Conservation (phyloP, 2,888 invertebrate genomes). For the Agapetus fuscipes region DNA sequence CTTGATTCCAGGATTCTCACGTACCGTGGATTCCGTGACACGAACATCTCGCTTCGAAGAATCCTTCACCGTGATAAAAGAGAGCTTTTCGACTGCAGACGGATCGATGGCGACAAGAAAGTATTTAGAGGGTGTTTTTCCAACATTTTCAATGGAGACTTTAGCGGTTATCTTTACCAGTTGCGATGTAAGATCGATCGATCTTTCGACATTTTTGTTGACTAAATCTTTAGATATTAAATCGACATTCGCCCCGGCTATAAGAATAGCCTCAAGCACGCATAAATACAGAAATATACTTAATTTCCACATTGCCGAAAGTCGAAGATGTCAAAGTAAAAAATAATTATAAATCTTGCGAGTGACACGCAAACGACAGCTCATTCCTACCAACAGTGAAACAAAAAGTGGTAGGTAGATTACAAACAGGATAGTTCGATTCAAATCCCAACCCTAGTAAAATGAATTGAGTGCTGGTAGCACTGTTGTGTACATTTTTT, state of each 20-base stretch:
- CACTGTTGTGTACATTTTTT: too few relatives aligned
- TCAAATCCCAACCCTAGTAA: too few relatives aligned
- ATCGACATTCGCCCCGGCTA: constrained; percentile 27
- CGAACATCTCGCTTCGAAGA: constrained; percentile 48
- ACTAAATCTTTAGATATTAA: constrained; percentile 49
- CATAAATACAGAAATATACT: constrained; percentile 12
- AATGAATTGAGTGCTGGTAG: too few relatives aligned
- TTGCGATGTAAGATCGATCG: constrained; percentile 81
- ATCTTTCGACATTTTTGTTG: constrained; percentile 74
- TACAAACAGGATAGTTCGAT: too few relatives aligned
- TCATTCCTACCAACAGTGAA: too few relatives aligned
- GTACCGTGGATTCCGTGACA: constrained; percentile 41
- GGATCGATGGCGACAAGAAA: constrained; percentile 66
- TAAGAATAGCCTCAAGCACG: constrained; percentile 1
- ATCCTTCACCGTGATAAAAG: constrained; percentile 66
- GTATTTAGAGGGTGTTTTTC: constrained; percentile 57
- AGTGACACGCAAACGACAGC: constrained; percentile 18
- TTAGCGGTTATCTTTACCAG: constrained; percentile 74
- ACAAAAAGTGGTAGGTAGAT: too few relatives aligned
- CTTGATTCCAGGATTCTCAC: constrained; percentile 38
- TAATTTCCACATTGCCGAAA: constrained; percentile 13
- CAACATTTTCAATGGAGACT: constrained; percentile 75
- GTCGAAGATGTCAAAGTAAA: too few relatives aligned
- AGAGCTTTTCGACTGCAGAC: constrained; percentile 50
- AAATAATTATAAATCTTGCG: too few relatives aligned